Evolutionary conservation across 2,888 invertebrate species (phyloP).

Genomic region (Tuberolachnus salignus): DNA sequence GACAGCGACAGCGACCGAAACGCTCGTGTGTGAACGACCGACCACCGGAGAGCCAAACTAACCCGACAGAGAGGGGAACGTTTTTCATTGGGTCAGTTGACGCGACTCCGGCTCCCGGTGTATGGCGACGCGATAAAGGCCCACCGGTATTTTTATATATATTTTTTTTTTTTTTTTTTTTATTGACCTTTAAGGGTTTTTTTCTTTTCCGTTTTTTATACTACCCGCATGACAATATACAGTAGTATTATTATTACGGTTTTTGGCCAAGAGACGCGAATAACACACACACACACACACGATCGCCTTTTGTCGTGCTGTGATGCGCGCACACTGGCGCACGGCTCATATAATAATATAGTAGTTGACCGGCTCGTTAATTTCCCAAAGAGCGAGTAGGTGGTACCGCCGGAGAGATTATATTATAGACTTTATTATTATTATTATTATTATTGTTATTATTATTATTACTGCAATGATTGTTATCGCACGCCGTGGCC

Average conservation of each 20-base stretch:
- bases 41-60: no score
- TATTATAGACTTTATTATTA: no score
- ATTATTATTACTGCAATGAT: constrained; percentile 24
- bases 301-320: no score
- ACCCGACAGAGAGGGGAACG: neutral
- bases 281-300: constrained; percentile 2
- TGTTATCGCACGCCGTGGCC: constrained; percentile 30
- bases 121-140: constrained; percentile 31
- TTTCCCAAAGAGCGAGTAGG: neutral
- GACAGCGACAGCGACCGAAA: no score
- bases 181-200: constrained; percentile 39
- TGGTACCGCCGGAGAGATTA: neutral
- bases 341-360: no score
- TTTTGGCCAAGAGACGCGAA: constrained; percentile 21
- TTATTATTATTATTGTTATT: constrained; percentile 20
- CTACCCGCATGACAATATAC: constrained; percentile 1
- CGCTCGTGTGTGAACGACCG: neutral
- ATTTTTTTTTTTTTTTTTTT: no score
- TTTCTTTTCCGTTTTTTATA: constrained; percentile 12
- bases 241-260: neutral
- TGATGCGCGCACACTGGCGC: no score
- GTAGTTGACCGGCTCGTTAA: constrained; percentile 47
- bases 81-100: constrained; percentile 41
- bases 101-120: neutral
- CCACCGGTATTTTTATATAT: constrained; percentile 52